Conservation (phyloP, 2,888 invertebrate species). For the Toxonevra muliebris region DNA sequence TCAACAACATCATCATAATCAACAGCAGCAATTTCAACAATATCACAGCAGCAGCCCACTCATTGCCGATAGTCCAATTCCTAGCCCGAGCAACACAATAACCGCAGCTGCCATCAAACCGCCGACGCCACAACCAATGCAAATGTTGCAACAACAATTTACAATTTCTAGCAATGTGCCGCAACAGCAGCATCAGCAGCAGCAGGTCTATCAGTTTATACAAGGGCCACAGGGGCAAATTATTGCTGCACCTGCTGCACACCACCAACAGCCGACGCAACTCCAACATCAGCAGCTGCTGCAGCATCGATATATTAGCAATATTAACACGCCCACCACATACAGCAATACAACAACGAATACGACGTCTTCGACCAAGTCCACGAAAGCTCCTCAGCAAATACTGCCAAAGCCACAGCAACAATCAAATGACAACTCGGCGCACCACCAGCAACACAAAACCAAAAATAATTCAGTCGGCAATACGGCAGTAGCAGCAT, state of each 20-base stretch:
- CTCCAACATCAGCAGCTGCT: conserved; percentile 48
- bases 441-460: conserved; percentile 38
- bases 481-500: conserved; percentile 40
- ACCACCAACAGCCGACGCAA: conserved; percentile 42
- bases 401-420: conserved; percentile 71
- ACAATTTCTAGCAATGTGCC: conserved; percentile 49
- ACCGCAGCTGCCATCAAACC: conserved; percentile 61
- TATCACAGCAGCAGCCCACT: conserved; percentile 63
- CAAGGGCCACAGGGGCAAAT: conserved; percentile 60
- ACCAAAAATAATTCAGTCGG: conserved; percentile 36
- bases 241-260: conserved; percentile 51
- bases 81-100: conserved; percentile 62
- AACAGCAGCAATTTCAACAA: conserved; percentile 56
- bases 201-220: conserved; percentile 59
- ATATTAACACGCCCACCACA: conserved; percentile 38
- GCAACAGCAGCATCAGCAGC: conserved; percentile 49
- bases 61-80: conserved; percentile 64
- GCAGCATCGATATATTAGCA: conserved; percentile 48
- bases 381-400: conserved; percentile 68
- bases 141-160: conserved; percentile 62
- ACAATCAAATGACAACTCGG: conserved; percentile 40
- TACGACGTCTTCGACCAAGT: conserved; percentile 46
- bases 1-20: conserved; percentile 42
- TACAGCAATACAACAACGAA: conserved; percentile 45
- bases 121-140: conserved; percentile 62